Evolutionary conservation across 2,888 invertebrate species (phyloP).

Genomic region (Dugesia japonica): DNA sequence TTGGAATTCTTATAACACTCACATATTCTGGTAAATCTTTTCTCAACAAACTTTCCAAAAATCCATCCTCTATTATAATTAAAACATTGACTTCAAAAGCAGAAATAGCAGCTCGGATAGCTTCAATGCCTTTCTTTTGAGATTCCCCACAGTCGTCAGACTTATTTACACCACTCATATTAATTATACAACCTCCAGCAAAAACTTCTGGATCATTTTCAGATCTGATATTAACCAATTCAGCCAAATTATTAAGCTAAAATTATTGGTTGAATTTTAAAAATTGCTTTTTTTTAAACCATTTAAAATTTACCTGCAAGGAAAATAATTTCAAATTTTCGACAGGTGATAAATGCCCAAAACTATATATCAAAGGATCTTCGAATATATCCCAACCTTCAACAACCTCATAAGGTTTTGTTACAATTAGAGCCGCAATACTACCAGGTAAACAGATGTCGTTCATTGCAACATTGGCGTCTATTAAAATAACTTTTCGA

Average conservation of each 20-base stretch:
- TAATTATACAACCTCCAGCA: slow-evolving; percentile 28
- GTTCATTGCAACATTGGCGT: slow-evolving; percentile 32
- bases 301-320: slow-evolving; percentile 1
- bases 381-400: slow-evolving; percentile 31
- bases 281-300: too few relatives aligned
- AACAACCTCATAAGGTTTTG: slow-evolving; percentile 30
- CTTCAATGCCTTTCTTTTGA: slow-evolving; percentile 22
- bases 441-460: slow-evolving; percentile 31
- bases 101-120: slow-evolving; percentile 16
- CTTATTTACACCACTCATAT: slow-evolving; percentile 27
- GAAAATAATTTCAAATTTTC: slow-evolving; percentile 31
- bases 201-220: slow-evolving; percentile 30
- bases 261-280: background rate
- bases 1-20: slow-evolving; percentile 28
- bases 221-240: slow-evolving; percentile 26
- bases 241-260: slow-evolving; percentile 26
- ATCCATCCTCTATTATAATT: slow-evolving; percentile 30
- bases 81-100: slow-evolving; percentile 27
- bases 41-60: slow-evolving; percentile 21
- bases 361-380: slow-evolving; percentile 29
- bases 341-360: slow-evolving; percentile 28
- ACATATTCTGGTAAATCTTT: slow-evolving; percentile 29
- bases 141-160: slow-evolving; percentile 1
- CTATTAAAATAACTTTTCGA: slow-evolving; percentile 29
- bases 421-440: slow-evolving; percentile 25